Percentiles rank a stretch among this genome's conserved stretches.
Conservation (phyloP, 2,797 vertebrate species). For the Ceryle rudis region DNA sequence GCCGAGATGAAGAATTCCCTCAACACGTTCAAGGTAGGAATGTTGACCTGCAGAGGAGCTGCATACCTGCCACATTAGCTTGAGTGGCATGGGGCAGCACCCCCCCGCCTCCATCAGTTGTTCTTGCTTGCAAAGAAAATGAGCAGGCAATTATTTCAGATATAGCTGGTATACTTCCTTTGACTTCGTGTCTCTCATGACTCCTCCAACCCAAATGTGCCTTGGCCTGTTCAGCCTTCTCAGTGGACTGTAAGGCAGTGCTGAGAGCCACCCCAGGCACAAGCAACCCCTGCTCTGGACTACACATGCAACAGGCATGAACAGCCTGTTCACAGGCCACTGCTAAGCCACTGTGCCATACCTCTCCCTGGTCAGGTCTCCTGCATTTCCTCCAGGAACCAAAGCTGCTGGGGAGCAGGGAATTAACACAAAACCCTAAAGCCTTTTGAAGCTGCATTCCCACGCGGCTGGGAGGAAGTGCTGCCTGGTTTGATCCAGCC, state of each 20-base stretch:
- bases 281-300: not conserved
- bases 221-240: not conserved
- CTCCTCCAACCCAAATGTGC: not conserved
- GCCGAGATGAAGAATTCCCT: slow-evolving; percentile 93
- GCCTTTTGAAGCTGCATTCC: slow-evolving; percentile 21
- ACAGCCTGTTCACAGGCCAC: not conserved
- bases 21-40: slow-evolving; percentile 91
- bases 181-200: not conserved
- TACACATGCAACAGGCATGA: not conserved
- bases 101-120: not conserved
- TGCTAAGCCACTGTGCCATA: not conserved
- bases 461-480: not conserved
- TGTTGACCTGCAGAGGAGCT: not conserved
- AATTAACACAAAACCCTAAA: not conserved
- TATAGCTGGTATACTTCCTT: not conserved
- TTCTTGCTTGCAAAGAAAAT: not conserved
- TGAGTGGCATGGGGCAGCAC: not conserved
- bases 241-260: fast-evolving
- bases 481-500: not conserved
- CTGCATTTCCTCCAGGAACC: slow-evolving; percentile 5
- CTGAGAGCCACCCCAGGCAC: not conserved
- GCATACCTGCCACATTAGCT: not conserved
- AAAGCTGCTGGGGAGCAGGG: not conserved
- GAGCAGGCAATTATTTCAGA: not conserved
- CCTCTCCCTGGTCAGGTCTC: not conserved